Evolutionary conservation across 2,888 invertebrate species (phyloP), one percentile per base, ranked within the genome.

Genomic region (Parapristionchus giblindavisi): DNA sequence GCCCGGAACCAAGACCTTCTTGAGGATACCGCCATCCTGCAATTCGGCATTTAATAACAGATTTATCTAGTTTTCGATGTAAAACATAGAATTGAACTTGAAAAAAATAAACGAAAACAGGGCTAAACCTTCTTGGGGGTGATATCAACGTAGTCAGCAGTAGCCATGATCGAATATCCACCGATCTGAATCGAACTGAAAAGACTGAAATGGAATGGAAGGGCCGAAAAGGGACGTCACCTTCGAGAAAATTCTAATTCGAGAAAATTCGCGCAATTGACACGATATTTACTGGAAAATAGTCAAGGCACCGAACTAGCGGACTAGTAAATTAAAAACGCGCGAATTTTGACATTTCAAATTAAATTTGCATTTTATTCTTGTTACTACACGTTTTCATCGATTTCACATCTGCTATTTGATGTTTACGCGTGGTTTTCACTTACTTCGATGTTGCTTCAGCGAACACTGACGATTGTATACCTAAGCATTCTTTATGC

Each of bases 21-120:
- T 95, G 78, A 94, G 86, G 5, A 95, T 92, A 72, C 94, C 94
- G 32, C 92, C 92, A 89, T 94, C 93, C 80, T 92, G 71, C 40
- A 79, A 61, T 32, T 4, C 14, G 24, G n/a, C n/a, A n/a, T n/a
- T n/a, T 27, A 75, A 38, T 29, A 38, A 75, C 11, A 32, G 11
- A 52, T 40, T 27, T 6, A 43, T 14, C 21, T 68, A 17, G 52
- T 34, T 8, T 14, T 24, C 17, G 29, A 40, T 29, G 24, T 11
- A 21, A 24, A 36, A 40, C 6, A 58, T 32, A 8, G n/a, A 71
- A 2, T 54, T 40, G 29, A 1, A 21, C 43, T 38, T 4, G 38
- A 63, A 60, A 60, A 60, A 11, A 34, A 21, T 21, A 63, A 66
- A 14, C n/a, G 2, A 27, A 32, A 70, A 24, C 34, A 1, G 21